Evolutionary conservation across 2,888 invertebrate genomes (phyloP), one percentile per base, ranked within the genome.

Genomic region (Trimorus sp.): DNA sequence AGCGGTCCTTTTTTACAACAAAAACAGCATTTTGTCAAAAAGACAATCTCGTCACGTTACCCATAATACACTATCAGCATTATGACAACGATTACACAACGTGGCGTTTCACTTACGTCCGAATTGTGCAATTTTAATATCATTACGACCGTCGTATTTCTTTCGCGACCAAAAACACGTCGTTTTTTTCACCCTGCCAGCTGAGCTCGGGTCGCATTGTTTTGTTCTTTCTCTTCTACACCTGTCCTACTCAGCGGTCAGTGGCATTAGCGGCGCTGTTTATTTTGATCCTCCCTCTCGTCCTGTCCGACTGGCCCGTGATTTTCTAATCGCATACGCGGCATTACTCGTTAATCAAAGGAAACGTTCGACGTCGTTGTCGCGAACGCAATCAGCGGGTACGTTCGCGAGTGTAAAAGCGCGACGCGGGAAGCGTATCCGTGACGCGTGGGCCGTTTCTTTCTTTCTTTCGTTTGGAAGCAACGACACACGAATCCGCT

Each of bases 401-500:
- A 42, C 14, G 15, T 49, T 53, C 40, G 48, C 9, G 48, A 16
- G 4, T 62, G 38, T 49, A 65, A 58, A 49, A 59, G 58, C 38
- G 42, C 26, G 26, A 36, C 40, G 26, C 36, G 42, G 59, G 75
- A 66, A 66, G 51, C 51, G 15, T 66, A 40, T 66, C 66, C 53
- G 59, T 65, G 63, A 75, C 65, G 63, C 59, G 54, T 15, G 37
- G 14, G 16, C 37, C 68, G 15, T 59, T 65, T 65, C 42, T 58
- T 63, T 66, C 59, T 66, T 65, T 66, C 59, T 66, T 65, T 71
- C 60, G 59, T 70, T 77, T 48, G 36, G 14, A 70, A 54, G 36
- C 68, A 66, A 37, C 40, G 51, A 49, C 65, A 59, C 42, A 51
- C 65, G 36, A 36, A 36, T 54, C 12, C 38, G 66, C 51, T 65